Base-by-base conservation (phyloP, 1,140 invertebrate genomes). In the Pentalonia nigronervosa region DNA sequence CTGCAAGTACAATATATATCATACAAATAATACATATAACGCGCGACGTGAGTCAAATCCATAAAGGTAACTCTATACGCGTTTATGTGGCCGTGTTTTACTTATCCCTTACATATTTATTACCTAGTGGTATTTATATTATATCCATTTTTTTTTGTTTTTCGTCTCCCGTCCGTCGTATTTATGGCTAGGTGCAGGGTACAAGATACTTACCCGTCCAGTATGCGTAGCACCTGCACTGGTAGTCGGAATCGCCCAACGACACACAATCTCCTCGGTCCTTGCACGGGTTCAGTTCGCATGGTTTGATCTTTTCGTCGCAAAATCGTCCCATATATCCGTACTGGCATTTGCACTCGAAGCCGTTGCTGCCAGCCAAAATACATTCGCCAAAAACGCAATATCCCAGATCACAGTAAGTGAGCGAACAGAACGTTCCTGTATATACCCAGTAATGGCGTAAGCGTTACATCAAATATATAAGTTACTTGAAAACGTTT, bases 201-300 rank as follows among this genome's bases (percentile, higher is more conserved):
- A 81, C 7, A 36, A 34, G 2, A 34, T 83, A 48, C 47, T 88
- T 94, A 96, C 97, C 97, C 95, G 97, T 96, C 96, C 96, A 97
- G 95, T 97, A 97, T 0, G 97, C 97, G 94, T 97, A 96, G 94
- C 97, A 97, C 90, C 95, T 95, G 94, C 97, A 98, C 56, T 96
- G 95, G 94, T 97, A 97, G 0, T 95, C 95, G 23, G 96, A 96
- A 94, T 96, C 96, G 47, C 95, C 95, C 67, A 96, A 95, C 94
- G 97, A 96, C 2, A 96, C 95, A 94, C 97, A 98, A 76, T 96
- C 96, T 17, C 97, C 97, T 56, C 97, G 95, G 91, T 96, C 96
- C 94, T 97, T 96, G 95, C 97, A 98, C 4, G 97, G 97, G 94
- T 96, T 96, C 0, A 96, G 95, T 93, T 96, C 96, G 95, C 97